Conservation (phyloP, 2,113 vertebrate species). For the Hyaena hyaena region DNA sequence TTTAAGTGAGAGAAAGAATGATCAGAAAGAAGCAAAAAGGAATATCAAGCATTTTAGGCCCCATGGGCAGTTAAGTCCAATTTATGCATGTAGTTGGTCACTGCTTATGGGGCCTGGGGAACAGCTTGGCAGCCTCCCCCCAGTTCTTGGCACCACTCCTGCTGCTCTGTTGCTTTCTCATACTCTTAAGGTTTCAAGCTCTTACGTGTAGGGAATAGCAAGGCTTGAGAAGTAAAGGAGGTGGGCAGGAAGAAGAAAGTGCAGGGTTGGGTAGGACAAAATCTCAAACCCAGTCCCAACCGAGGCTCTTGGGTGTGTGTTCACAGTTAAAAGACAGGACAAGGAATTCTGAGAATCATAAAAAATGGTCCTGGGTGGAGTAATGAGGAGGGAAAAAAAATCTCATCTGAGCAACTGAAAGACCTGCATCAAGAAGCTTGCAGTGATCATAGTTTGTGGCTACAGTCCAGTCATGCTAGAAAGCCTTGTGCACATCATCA, state of each 20-base stretch:
- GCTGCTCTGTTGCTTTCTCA: slow-evolving; percentile 63
- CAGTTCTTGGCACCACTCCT: slow-evolving; percentile 60
- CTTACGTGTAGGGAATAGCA: slow-evolving; percentile 74
- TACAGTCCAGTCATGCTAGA: neutral
- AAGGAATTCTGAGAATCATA: neutral
- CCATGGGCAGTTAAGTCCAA: slow-evolving; percentile 31
- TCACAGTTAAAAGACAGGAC: neutral
- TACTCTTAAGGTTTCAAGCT: slow-evolving; percentile 75
- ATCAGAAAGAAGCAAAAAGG: slow-evolving; percentile 48
- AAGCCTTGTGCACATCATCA: neutral
- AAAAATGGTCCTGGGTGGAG: slow-evolving; percentile 6
- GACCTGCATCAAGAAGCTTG: slow-evolving; percentile 1
- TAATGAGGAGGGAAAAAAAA: neutral
- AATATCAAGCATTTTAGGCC: neutral
- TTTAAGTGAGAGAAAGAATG: slow-evolving; percentile 40
- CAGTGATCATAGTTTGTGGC: slow-evolving; percentile 6
- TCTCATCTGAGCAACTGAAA: slow-evolving; percentile 14
- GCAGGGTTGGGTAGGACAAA: neutral
- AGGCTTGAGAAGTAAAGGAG: slow-evolving; percentile 66
- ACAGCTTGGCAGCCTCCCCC: slow-evolving; percentile 67
- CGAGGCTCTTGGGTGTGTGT: neutral
- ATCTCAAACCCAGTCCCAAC: slow-evolving; percentile 9
- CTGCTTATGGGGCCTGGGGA: slow-evolving; percentile 59
- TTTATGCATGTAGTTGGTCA: slow-evolving; percentile 46
- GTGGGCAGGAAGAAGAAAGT: slow-evolving; percentile 51